Base-by-base conservation (phyloP, 2,113 vertebrate species). In the Tenebrosternarchus preto region DNA sequence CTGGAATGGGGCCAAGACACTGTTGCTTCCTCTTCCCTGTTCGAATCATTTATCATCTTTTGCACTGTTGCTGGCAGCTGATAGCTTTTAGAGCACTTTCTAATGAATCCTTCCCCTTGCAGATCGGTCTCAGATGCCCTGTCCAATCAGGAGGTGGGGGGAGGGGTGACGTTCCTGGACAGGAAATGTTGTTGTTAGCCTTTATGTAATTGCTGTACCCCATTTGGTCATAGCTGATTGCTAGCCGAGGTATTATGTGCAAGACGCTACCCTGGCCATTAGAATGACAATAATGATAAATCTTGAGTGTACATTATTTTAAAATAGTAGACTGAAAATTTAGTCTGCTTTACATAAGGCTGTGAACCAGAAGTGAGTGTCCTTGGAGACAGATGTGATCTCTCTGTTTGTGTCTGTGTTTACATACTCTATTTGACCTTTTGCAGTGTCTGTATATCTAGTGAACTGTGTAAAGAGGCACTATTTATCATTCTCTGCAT, bases 31-130 rank as follows among this genome's bases (percentile, higher is more conserved):
- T 85, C 73, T 12, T 69, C 46, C 60, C 77, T 56, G 20, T 76
- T 36, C 22, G 15, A 56, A 87, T 77, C 72, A 80, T 90, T 87
- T 83, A 82, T 88, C 85, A 84, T 81, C 80, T 88, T 87, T 87
- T 82, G 83, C 76, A 59, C 59, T 71, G 77, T 53, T 57, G 72
- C 76, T 86, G 75, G 78, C 85, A 83, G 68, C 82, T 86, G 88
- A 82, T 81, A 78, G 67, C 29, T 72, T 73, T 84, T 69, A 76
- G 68, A 86, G 86, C 72, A 56, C 73, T 80, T 72, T 39, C 29
- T 83, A 82, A 84, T 88, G 83, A 88, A 83, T 81, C 83, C 77
- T 87, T 84, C 66, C 84, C 64, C 79, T 75, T 71, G 69, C 79
- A 83, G 85, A 82, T 83, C 76, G 83, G 76, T 78, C 84, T 84